Base-by-base conservation (phyloP, 1,140 invertebrate species). In the Drosophila tropicalis region DNA sequence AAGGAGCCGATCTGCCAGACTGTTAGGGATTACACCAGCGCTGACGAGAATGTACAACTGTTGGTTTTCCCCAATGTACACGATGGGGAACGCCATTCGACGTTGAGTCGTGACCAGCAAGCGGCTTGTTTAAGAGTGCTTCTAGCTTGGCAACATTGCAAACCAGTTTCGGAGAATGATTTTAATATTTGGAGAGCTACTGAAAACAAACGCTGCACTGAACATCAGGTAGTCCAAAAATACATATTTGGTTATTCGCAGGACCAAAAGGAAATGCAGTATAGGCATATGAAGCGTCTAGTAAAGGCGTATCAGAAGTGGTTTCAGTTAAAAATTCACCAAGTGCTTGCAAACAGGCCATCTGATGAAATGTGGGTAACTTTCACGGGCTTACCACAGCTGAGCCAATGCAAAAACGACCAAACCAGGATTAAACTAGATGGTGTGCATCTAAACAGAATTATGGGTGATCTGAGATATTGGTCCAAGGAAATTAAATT, bases 121-220 rank as follows among this genome's bases (percentile, higher is more conserved):
- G 56, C 67, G 0, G 80, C 83, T 15, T 86, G 83, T 40, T n/a
- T 86, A 12, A 62, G 84, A 4, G 72, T 83, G 5, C 44, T 86
- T 0, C 44, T 87, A 0, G 58, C 76, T 10, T 61, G 72, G 69
- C 84, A 89, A 25, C 41, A 39, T 4, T 54, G 55, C 13, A 17
- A 56, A 5, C 10, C 12, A 0, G 61, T 71, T 1, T 13, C 36
- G 3, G 65, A 83, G 29, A 55, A 63, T 6, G 83, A 86, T 34
- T 80, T 77, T 1, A 32, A 73, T 3, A 39, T 70, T 7, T 86
- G 84, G 84, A 40, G 36, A 13, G 62, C 36, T 15, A 84, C 81
- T 0, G 51, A 71, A 10, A 61, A 40, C 6, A 89, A 80, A 54
- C 76, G 84, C 10, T 44, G 15, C 44, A 47, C 58, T 1, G 84